Evolutionary conservation across 92 coral and sea anemone species (phyloP), one percentile per base, ranked within the genome.

Genomic region (Epizoanthus fatuus): DNA sequence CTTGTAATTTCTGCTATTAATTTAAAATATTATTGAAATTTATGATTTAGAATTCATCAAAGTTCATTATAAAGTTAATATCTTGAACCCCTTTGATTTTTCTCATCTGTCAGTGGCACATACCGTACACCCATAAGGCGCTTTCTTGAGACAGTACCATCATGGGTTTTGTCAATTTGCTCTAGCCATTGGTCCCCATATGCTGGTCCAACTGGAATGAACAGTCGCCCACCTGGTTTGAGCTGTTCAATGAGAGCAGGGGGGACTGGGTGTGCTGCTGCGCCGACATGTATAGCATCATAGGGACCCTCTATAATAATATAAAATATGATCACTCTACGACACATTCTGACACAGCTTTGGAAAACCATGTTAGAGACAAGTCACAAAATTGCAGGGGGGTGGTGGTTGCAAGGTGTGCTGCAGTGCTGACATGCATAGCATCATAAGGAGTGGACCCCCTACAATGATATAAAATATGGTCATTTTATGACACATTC

Each of bases 221-320:
- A 95, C 20, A 97, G 92, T 42, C 99, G 76, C 25, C 99, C 99
- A 2, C 98, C 98, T 14, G 98, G 97, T 76, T 93, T 97, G 8
- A 97, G 92, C 79, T 97, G 99, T 57, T 95, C 88, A 11, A 93
- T 76, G 19, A 97, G 95, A 32, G 96, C 93, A 20, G 96, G 97
- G n/a, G 99, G 99, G 37, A 97, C 84, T 5, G 96, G 96, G 37
- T 95, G 74, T 7, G 99, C 99, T 69, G 99, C 99, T 2, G 99
- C 99, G 39, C 99, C 99, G 54, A 97, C 99, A 80, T 97, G 99
- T 19, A 97, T 97, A 37, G 99, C 99, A 90, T 97, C 97, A 90
- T 95, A 97, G 17, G 98, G 98, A 15, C 89, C 98, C 72, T 89
- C 99, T 97, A 74, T 3, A 63, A 45, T 20, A 5, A 11, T 12